Base-by-base conservation (phyloP, 2,888 invertebrate genomes). In the Oligia strigilis region DNA sequence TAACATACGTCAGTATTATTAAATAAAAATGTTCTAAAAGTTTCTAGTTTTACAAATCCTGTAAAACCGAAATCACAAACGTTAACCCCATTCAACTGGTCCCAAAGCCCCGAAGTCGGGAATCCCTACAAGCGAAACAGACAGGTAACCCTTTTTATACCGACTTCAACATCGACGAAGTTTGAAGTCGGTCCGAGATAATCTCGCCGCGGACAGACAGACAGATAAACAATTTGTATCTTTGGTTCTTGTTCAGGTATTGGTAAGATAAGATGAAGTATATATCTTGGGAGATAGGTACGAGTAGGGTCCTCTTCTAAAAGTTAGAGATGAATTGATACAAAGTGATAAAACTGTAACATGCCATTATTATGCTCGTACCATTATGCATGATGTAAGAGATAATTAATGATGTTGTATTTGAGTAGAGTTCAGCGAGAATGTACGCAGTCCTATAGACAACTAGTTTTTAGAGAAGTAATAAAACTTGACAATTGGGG, bases 131-230 rank as follows among this genome's bases (percentile, higher is more conserved):
- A 80, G 77, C 84, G 70, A 85, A 85, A 77, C 79, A 70, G 84
- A 87, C 82, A 78, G 77, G 78, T 78, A 85, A 82, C 83, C 86
- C 80, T 87, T 87, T 87, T 85, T 87, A 87, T 49, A 80, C 85
- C 76, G 77, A 67, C 72, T 86, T 81, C 75, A 69, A 86, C 40
- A 76, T 83, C 71, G 76, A 77, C 66, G 11, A 84, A 89, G 81
- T 89, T 84, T 89, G 79, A 84, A 82, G 81, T 76, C 80, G 82
- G 83, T 78, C 40, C 64, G 64, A 81, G 81, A 82, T 89, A 87
- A 86, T 89, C 82, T 80, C 49, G 69, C 70, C 40, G 65, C 81
- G 66, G 85, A 86, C 80, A 77, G 80, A 77, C 80, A 65, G 80
- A 82, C 71, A 72, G 89, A 87, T 81, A 87, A 80, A 85, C 72